Evolutionary conservation across 2,888 invertebrate genomes (phyloP).

Genomic region (Cosmorhoe ocellata): DNA sequence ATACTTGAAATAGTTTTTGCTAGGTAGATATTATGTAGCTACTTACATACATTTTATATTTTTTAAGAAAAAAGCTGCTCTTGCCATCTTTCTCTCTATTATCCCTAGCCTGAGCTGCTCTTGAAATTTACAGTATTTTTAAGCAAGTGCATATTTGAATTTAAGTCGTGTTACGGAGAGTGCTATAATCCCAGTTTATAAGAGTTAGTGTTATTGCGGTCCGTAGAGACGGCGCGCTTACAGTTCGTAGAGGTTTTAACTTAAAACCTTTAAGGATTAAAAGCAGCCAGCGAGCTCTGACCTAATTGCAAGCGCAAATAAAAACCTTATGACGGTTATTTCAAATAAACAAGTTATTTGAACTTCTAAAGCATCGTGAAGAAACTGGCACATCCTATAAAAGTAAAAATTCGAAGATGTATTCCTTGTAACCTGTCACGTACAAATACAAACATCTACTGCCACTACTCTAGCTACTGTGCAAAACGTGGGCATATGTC

Average conservation of each 20-base stretch:
- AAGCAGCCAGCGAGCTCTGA: conserved; percentile 45
- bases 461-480: too few species aligned
- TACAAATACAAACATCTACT: too few species aligned
- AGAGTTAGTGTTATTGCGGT: conserved; percentile 66
- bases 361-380: background rate
- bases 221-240: conserved; percentile 51
- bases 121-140: conserved; percentile 50
- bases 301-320: conserved; percentile 36
- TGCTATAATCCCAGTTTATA: conserved; percentile 63
- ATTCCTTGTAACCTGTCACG: too few species aligned
- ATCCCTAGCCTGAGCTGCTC: conserved; percentile 31
- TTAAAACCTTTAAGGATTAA: conserved; percentile 60
- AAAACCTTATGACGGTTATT: conserved; percentile 28
- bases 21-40: too few species aligned
- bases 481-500: too few species aligned
- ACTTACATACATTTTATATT: too few species aligned
- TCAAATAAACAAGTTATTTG: conserved; percentile 22
- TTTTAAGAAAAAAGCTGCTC: background rate
- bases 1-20: too few species aligned
- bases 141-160: conserved; percentile 61
- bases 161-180: conserved; percentile 58
- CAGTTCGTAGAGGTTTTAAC: conserved; percentile 52
- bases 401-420: too few species aligned
- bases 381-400: too few species aligned
- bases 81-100: conserved; percentile 13